phyloP scores from a whole-genome alignment of 1,140 invertebrate genomes.

The Aradophagus sp. region DNA sequence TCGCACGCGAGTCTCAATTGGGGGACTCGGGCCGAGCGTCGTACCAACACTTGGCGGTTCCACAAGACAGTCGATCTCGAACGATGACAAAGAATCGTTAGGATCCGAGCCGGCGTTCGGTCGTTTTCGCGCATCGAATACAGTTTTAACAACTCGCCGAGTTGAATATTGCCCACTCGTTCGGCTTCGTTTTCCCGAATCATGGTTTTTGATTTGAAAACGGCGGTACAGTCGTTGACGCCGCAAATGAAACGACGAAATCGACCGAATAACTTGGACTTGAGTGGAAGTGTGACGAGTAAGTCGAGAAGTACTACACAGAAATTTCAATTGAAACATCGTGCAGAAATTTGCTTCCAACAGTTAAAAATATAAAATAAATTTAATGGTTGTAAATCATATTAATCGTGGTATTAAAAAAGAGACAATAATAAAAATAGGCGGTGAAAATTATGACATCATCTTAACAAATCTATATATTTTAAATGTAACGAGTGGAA shows the following conservation, averaged over 20 bases:
- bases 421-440: too few relatives aligned
- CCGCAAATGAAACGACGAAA: conserved; percentile 61
- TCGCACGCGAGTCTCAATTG: conserved; percentile 42
- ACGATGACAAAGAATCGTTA: conserved; percentile 22
- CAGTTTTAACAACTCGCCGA: background rate
- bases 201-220: conserved; percentile 30
- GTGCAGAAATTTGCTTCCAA: too few relatives aligned
- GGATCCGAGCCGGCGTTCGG: background rate
- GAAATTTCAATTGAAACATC: conserved; percentile 40
- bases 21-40: conserved; percentile 40
- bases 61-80: conserved; percentile 38
- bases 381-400: too few relatives aligned
- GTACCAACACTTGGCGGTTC: conserved; percentile 31
- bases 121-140: background rate
- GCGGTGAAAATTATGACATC: too few relatives aligned
- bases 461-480: too few relatives aligned
- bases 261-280: conserved; percentile 67
- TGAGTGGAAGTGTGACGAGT: conserved; percentile 59
- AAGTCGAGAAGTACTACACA: conserved; percentile 54
- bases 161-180: conserved; percentile 29
- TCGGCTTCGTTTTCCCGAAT: background rate
- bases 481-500: too few relatives aligned
- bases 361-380: too few relatives aligned
- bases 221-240: conserved; percentile 59
- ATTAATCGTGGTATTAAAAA: too few relatives aligned